phyloP scores from a whole-genome alignment of 1,140 invertebrate genomes.

The Anoplolepis gracilipes region DNA sequence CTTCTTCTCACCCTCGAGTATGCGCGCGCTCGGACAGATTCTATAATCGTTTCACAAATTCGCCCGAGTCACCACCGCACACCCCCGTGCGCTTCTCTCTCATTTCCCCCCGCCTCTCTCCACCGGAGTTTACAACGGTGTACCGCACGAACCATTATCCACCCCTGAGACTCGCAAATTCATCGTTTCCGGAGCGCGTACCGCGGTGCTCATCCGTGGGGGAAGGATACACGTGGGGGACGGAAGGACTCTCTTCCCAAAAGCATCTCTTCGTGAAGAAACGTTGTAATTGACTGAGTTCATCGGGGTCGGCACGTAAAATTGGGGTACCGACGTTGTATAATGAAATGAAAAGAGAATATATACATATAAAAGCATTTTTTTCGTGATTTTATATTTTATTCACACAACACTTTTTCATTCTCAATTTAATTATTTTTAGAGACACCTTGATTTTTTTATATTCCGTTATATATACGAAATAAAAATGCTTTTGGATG shows the following conservation, averaged over 20 bases:
- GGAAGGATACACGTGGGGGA: slow-evolving; percentile 19
- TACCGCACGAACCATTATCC: slow-evolving; percentile 51
- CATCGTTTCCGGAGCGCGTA: slow-evolving; percentile 49
- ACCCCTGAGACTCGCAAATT: slow-evolving; percentile 61
- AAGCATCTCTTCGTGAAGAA: slow-evolving; percentile 57
- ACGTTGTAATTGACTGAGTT: slow-evolving; percentile 76
- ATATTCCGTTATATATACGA: neutral
- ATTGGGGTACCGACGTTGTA: slow-evolving; percentile 20
- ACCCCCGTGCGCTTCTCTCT: neutral
- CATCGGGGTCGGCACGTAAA: slow-evolving; percentile 62
- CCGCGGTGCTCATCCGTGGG: slow-evolving; percentile 25
- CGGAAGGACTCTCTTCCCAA: slow-evolving; percentile 1
- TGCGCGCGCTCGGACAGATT: slow-evolving; percentile 49
- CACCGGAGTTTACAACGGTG: slow-evolving; percentile 47
- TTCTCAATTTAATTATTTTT: too few relatives aligned
- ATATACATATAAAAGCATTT: neutral
- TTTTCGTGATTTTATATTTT: too few relatives aligned
- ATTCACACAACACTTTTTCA: too few relatives aligned
- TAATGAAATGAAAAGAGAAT: neutral
- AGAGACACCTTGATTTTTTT: neutral
- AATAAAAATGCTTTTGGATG: neutral
- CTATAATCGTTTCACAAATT: slow-evolving; percentile 73
- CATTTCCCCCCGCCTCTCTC: neutral
- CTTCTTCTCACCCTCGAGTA: neutral
- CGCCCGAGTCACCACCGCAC: slow-evolving; percentile 65